phyloP scores from a whole-genome alignment of 2,113 vertebrate genomes.

The Tachysurus vachellii region DNA sequence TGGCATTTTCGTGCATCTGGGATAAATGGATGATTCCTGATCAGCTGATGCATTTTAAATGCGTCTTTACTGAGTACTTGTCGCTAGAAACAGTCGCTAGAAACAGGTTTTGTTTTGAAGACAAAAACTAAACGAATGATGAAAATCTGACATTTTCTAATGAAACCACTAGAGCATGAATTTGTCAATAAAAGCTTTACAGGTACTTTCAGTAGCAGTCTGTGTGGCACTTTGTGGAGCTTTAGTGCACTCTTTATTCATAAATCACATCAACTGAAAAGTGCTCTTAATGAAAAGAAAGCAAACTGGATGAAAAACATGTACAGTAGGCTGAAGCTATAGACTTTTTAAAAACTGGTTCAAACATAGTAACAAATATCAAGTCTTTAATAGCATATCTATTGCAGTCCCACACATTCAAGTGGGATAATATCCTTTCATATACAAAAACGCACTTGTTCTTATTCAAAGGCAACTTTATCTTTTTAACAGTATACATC shows the following conservation, averaged over 20 bases:
- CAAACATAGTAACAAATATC: neutral
- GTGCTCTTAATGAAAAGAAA: neutral
- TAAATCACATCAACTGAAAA: neutral
- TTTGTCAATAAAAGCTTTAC: constrained; percentile 12
- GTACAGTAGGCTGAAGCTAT: neutral
- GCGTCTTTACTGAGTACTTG: neutral
- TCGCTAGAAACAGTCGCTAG: too few species aligned
- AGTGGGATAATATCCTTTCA: neutral
- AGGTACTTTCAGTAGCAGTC: neutral
- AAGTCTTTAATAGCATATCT: neutral
- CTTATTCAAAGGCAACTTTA: neutral
- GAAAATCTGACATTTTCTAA: neutral
- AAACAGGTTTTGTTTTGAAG: too few species aligned
- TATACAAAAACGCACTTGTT: neutral
- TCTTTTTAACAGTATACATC: neutral
- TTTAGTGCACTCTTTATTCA: neutral
- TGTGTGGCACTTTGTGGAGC: neutral
- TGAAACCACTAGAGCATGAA: constrained; percentile 2
- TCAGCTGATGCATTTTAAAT: neutral
- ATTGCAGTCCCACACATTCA: too few species aligned
- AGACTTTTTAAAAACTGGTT: neutral
- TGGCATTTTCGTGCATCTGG: neutral
- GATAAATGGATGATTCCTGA: neutral
- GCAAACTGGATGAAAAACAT: neutral
- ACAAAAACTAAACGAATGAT: neutral